Evolutionary conservation across 2,888 invertebrate genomes (phyloP), one percentile per base, ranked within the genome.

Genomic region (Standfussiana lucernea): DNA sequence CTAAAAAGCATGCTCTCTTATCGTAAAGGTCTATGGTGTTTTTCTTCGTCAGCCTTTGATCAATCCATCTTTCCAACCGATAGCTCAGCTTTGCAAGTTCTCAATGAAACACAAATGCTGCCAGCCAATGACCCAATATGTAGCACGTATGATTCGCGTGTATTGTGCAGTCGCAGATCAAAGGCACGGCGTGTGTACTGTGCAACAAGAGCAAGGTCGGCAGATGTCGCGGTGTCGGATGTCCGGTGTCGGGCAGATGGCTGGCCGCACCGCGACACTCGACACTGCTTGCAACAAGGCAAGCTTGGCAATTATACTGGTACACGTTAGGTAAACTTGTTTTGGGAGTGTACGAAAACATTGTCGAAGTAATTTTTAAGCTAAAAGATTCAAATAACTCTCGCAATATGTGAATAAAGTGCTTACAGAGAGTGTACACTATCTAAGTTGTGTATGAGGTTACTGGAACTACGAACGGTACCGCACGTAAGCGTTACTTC

Each of bases 191-290:
- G 61, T 53, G 68, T 75, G 77, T 77, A 2, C 59, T 76, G 75
- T 77, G 21, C 59, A 86, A 86, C 75, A 80, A 86, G 91, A 86
- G 84, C 91, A 89, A 91, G 91, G 92, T 69, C 90, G 85, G 85
- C 92, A 91, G 90, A 91, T 88, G 89, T 80, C 72, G 82, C 86
- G 89, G 90, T 91, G 88, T 92, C 90, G 77, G 79, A 78, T 93
- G 88, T 92, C 90, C 82, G 82, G 77, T 92, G 86, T 80, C 89
- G 88, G 89, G 82, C 82, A 77, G 74, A 77, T 79, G 80, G 72
- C 77, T 70, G 66, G 79, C 75, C 76, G 56, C 82, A 75, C 65
- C 59, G 71, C 72, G 45, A 83, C 83, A 76, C 80, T 76, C 66
- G 79, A 80, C 68, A 80, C 75, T 75, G 67, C 42, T 62, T 28